Conservation (phyloP, 2,888 invertebrate genomes). For the Watsonalla cultraria region DNA sequence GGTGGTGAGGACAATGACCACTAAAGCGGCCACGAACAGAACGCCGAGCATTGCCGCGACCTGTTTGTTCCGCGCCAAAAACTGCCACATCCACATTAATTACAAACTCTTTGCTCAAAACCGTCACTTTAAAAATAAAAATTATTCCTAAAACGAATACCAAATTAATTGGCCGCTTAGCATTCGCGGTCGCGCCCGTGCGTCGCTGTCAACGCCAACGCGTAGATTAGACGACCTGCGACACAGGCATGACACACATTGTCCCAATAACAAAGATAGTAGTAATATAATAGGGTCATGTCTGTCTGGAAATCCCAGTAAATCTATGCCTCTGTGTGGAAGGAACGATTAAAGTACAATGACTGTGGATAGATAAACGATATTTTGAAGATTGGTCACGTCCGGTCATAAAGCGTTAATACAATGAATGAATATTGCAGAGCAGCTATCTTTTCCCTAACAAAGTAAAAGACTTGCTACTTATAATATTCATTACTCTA, state of each 20-base stretch:
- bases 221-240: slow-evolving; percentile 59
- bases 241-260: slow-evolving; percentile 57
- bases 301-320: slow-evolving; percentile 26
- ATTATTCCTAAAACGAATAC: slow-evolving; percentile 6
- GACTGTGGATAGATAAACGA: not conserved
- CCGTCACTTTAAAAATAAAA: not conserved
- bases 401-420: no score
- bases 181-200: slow-evolving; percentile 33
- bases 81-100: slow-evolving; percentile 59
- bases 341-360: not conserved
- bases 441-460: no score
- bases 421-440: no score
- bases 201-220: slow-evolving; percentile 36
- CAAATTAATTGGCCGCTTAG: slow-evolving; percentile 5
- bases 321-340: not conserved
- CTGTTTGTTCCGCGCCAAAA: slow-evolving; percentile 64
- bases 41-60: slow-evolving; percentile 66
- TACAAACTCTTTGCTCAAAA: slow-evolving; percentile 7
- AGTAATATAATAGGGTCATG: slow-evolving; percentile 48
- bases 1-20: slow-evolving; percentile 53
- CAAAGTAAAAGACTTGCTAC: no score
- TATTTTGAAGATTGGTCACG: no score
- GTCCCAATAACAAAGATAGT: slow-evolving; percentile 65
- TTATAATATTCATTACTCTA: no score
- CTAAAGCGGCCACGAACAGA: slow-evolving; percentile 50